These are phyloP conservation scores for Alcis repandata DNA, from an alignment of 2,888 invertebrate genomes.

Conservation along the genomic window DNA sequence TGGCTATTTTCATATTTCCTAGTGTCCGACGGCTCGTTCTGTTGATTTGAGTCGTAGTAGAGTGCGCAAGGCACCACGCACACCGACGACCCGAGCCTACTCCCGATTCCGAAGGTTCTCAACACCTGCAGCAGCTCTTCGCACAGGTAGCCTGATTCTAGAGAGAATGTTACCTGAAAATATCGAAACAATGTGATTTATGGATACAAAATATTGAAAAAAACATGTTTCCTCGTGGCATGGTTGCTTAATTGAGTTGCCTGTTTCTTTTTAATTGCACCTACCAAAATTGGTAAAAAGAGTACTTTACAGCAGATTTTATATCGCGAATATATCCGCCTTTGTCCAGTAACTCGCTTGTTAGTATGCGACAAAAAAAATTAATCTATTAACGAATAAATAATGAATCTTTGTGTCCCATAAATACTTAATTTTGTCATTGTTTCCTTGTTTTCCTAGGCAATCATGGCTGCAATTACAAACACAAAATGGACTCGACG, in stretches of 20 bases:
- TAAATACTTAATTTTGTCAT: slow-evolving; percentile 16
- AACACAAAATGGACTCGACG: slow-evolving; percentile 4
- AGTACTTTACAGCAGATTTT: no score
- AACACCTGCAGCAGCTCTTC: slow-evolving; percentile 87
- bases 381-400: neutral
- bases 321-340: no score
- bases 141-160: slow-evolving; percentile 86
- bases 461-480: slow-evolving; percentile 4
- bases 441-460: neutral
- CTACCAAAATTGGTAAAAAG: no score
- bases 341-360: no score
- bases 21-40: slow-evolving; percentile 26
- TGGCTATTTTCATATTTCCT: slow-evolving; percentile 26
- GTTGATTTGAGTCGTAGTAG: slow-evolving; percentile 71
- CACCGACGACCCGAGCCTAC: slow-evolving; percentile 85
- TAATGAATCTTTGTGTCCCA: slow-evolving; percentile 6
- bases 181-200: neutral
- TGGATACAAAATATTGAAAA: no score
- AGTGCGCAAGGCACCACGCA: slow-evolving; percentile 89
- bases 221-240: no score
- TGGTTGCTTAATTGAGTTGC: no score
- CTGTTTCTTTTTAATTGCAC: no score
- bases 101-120: slow-evolving; percentile 87
- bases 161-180: slow-evolving; percentile 85
- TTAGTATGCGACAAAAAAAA: no score